Percentiles rank a stretch among this genome's conserved stretches.
phyloP scores from a whole-genome alignment of 2,797 vertebrate species.

The Tragelaphus eurycerus region DNA sequence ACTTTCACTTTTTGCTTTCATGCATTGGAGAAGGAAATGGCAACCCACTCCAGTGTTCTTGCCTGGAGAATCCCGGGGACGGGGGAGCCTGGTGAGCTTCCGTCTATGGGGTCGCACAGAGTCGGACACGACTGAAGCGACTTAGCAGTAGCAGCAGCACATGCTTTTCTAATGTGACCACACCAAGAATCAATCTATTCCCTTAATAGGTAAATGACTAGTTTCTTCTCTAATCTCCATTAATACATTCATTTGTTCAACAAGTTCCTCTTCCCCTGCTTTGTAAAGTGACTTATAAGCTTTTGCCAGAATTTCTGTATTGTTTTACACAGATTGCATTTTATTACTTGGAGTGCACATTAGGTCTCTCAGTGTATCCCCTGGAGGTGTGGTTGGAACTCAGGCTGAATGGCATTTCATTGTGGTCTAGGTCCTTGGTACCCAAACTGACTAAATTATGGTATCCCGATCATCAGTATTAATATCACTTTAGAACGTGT shows the following conservation, averaged over 20 bases:
- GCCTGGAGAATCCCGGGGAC: too few relatives aligned
- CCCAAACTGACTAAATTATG: background rate
- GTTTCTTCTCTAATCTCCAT: background rate
- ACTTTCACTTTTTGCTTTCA: too few relatives aligned
- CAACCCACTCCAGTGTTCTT: too few relatives aligned
- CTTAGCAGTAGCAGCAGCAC: background rate
- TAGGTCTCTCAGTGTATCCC: background rate
- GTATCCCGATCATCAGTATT: background rate
- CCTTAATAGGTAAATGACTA: conserved; percentile 27
- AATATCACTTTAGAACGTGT: background rate
- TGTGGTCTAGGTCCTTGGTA: background rate
- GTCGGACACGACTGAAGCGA: too few relatives aligned
- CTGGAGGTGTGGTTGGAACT: background rate
- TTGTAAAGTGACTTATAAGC: background rate
- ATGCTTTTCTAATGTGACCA: background rate
- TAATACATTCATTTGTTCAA: conserved; percentile 26
- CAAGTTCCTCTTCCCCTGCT: background rate
- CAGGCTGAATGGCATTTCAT: background rate
- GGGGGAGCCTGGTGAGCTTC: too few relatives aligned
- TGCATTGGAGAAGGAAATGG: too few relatives aligned
- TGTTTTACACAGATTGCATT: background rate
- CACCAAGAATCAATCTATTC: background rate
- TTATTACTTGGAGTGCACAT: background rate
- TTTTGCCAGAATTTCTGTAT: background rate
- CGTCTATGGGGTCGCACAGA: too few relatives aligned